Conservation (phyloP, 2,888 invertebrate genomes). For the Pomacea canaliculata region DNA sequence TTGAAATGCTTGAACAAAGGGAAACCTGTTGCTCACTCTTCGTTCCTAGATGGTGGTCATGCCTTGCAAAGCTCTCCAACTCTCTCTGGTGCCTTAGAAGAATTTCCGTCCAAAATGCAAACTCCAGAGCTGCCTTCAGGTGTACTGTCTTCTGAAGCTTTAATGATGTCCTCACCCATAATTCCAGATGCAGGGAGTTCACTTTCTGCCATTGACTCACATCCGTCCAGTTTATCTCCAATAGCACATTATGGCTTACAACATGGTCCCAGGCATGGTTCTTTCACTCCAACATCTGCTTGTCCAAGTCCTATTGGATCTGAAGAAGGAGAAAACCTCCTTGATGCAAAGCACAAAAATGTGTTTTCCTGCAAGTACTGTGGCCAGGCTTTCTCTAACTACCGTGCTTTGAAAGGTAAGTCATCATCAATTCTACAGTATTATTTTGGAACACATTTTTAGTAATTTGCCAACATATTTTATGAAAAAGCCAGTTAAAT, state of each 20-base stretch:
- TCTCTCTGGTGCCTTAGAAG: background rate
- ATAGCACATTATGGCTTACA: background rate
- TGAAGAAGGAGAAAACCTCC: background rate
- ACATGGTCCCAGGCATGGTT: background rate
- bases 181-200: background rate
- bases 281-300: background rate
- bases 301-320: background rate
- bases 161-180: background rate
- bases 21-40: background rate
- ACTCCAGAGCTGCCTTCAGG: background rate
- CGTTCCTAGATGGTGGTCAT: background rate
- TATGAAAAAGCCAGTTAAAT: too few relatives aligned
- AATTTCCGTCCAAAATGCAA: background rate
- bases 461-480: background rate
- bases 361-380: conserved; percentile 85
- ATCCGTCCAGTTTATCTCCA: background rate
- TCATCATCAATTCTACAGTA: background rate
- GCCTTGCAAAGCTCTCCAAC: background rate
- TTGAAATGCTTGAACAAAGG: background rate
- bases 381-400: conserved; percentile 86
- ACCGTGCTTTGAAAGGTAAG: conserved; percentile 86
- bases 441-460: background rate
- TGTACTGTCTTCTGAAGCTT: background rate
- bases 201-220: background rate
- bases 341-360: background rate